phyloP scores from a whole-genome alignment of 2,113 vertebrate species.

The Passer domesticus region DNA sequence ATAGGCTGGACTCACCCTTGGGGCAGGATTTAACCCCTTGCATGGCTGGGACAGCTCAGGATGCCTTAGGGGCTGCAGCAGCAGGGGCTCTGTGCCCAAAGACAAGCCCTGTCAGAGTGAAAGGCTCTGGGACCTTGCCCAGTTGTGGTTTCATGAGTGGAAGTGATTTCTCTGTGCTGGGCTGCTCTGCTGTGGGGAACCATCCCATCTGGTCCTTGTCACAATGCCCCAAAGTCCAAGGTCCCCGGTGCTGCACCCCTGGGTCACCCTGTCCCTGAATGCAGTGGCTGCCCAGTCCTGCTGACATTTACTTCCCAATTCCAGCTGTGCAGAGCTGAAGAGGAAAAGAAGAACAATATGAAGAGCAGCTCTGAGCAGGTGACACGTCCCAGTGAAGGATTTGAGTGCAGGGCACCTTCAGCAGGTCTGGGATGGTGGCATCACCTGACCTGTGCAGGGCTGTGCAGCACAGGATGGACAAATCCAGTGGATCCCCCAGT shows the following conservation, averaged over 20 bases:
- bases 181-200: not conserved
- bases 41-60: not conserved
- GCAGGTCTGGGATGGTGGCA: not conserved
- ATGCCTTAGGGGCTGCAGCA: not conserved
- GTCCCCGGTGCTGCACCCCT: not conserved
- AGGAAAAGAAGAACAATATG: not conserved
- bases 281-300: not conserved
- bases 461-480: not conserved
- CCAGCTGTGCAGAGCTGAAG: not conserved
- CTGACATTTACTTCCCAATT: not conserved
- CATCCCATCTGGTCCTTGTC: not conserved
- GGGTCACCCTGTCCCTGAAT: not conserved
- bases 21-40: not conserved
- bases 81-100: not conserved
- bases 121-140: not conserved
- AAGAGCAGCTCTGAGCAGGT: not conserved
- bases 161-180: not conserved
- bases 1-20: not conserved
- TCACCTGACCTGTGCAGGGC: not conserved
- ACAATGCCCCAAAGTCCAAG: fast-evolving
- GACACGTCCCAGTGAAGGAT: not conserved
- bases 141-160: not conserved
- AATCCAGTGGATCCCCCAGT: not conserved
- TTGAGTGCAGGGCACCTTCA: not conserved
- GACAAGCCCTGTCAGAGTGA: not conserved